Evolutionary conservation across 2,888 invertebrate species (phyloP), one percentile per base, ranked within the genome.

Genomic region (Bibio marci): DNA sequence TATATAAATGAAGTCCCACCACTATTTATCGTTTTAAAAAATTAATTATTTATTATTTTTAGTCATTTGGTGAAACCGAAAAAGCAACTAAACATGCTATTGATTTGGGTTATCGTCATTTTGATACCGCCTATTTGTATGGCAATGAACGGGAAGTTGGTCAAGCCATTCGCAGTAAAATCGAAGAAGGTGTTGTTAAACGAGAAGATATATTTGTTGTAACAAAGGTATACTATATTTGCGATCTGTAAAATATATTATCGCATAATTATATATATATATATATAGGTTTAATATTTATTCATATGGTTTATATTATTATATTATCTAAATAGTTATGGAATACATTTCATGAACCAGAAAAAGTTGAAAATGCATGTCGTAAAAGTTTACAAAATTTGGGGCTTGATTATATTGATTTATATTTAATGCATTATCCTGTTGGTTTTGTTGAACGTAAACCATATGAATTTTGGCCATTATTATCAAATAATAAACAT

Each of bases 391-490:
- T 87, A 8, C 52, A 62, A 1, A 64, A 70, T 39, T 65, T 87
- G 42, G 74, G 75, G 0, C 52, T 86, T 10, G 70, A 74, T 0
- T 86, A 87, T 53, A 63, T 88, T 36, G 87, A 88, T 52, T 64
- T 87, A 0, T 86, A 77, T 51, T 60, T 88, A 33, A 78, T 88
- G 46, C 88, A 88, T 51, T 78, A 80, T 69, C 88, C 87, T 0
- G 70, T 82, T 54, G 80, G 74, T 1, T 81, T 76, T 47, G 65
- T 50, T 14, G 35, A 37, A 31, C 32, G 37, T 14, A 27, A 33
- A 13, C 33, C 37, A 22, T 37, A n/a, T 18, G 33, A 39, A 3
- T 18, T 26, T 11, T 39, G 39, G 39, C 39, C 39, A 28, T 7
- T 33, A 18, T 14, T 25, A 10, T 12, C 33, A 7, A 30, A 41